These are phyloP conservation scores for Popillia japonica DNA, from an alignment of 1,140 invertebrate genomes.

Conservation along the genomic window DNA sequence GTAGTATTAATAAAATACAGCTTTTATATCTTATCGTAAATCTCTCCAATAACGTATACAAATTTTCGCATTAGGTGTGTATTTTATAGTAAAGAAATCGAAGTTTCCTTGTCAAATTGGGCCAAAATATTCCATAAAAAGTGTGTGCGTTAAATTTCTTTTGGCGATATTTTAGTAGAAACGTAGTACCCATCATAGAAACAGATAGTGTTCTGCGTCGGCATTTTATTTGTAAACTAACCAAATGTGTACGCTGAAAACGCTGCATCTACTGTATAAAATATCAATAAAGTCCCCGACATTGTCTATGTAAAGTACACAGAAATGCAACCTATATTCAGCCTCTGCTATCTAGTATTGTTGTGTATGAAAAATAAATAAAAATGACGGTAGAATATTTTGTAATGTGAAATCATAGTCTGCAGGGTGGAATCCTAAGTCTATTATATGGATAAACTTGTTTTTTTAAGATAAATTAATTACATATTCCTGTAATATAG, in stretches of 20 bases:
- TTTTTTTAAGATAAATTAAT: no score
- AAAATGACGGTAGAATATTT: no score
- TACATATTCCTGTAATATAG: no score
- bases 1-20: no score
- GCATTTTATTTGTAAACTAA: conserved; percentile 21
- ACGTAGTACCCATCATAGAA: not conserved
- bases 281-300: not conserved
- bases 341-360: not conserved
- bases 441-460: no score
- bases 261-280: not conserved
- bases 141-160: not conserved
- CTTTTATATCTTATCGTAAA: no score
- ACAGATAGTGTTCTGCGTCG: not conserved
- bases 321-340: not conserved
- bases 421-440: no score
- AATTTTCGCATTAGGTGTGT: no score
- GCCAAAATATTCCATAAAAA: not conserved
- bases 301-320: conserved; percentile 1
- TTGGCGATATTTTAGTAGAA: not conserved
- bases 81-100: no score
- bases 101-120: no score
- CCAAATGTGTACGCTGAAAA: not conserved
- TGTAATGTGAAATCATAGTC: no score
- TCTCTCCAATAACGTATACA: no score
- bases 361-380: not conserved